These are phyloP conservation scores for Sebastes umbrosus DNA, from an alignment of 2,797 vertebrate species.

Conservation along the genomic window DNA sequence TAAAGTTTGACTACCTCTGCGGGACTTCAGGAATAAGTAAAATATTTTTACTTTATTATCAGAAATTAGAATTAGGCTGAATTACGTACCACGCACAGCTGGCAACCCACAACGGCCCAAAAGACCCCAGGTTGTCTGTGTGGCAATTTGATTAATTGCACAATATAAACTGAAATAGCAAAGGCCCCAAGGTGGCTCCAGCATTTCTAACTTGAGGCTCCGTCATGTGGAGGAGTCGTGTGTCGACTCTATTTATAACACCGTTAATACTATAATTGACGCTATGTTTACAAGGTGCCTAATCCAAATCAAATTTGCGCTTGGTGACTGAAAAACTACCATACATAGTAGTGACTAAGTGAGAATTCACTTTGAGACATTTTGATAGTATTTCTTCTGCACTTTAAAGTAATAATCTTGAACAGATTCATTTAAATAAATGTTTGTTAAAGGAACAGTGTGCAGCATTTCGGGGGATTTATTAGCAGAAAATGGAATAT, in stretches of 20 bases:
- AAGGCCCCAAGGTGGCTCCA: not conserved
- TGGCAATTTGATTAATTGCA: not conserved
- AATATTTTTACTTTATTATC: not conserved
- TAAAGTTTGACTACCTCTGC: not conserved
- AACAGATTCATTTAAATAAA: too few species aligned
- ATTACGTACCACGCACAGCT: not conserved
- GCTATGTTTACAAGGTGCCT: not conserved
- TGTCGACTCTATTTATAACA: not conserved
- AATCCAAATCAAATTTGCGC: not conserved
- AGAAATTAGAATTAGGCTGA: not conserved
- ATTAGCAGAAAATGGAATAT: too few species aligned
- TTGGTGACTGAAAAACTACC: not conserved
- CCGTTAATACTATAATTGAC: not conserved
- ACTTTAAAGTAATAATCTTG: not conserved
- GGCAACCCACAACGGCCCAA: not conserved
- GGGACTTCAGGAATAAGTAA: not conserved
- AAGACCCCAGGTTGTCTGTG: not conserved
- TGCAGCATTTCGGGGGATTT: fast-evolving
- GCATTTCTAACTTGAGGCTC: not conserved
- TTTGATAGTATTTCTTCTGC: not conserved
- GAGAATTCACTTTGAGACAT: too few species aligned
- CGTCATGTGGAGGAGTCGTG: not conserved
- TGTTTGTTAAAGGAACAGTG: too few species aligned
- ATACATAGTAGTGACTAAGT: not conserved
- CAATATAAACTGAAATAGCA: not conserved